Percentiles rank a stretch among this genome's conserved stretches.
Conservation (phyloP, 2,797 vertebrate genomes). For the Phylloscopus collybita region DNA sequence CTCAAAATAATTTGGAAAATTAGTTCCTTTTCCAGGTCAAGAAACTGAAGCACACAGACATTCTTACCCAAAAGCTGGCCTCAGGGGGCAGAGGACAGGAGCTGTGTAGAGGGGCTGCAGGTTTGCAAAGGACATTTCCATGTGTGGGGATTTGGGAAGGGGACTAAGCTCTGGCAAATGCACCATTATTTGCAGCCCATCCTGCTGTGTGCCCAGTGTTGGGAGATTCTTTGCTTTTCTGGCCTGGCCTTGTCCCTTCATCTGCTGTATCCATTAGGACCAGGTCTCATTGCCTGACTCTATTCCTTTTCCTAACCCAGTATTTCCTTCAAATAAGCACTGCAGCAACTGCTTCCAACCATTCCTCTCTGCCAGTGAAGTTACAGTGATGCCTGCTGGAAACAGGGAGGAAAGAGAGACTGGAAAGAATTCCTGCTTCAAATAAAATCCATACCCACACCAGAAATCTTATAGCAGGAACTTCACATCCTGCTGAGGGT, state of each 20-base stretch:
- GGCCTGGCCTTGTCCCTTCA: background rate
- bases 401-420: background rate
- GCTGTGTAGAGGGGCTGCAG: background rate
- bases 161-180: background rate
- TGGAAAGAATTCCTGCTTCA: background rate
- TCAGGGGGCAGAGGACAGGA: background rate
- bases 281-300: background rate
- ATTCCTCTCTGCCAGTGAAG: background rate
- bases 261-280: background rate
- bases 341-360: background rate
- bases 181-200: background rate
- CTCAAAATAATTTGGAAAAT: background rate
- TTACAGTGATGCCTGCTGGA: background rate
- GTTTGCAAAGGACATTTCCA: background rate
- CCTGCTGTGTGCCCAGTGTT: fast-evolving
- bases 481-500: background rate
- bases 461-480: background rate
- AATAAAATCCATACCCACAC: background rate
- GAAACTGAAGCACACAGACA: background rate
- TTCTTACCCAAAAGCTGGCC: background rate
- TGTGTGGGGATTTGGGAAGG: fast-evolving
- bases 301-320: background rate
- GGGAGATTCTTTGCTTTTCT: background rate
- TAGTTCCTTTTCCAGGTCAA: background rate
- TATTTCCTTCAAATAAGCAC: background rate